phyloP scores from a whole-genome alignment of 2,888 invertebrate species.

The Meteorus colon region DNA sequence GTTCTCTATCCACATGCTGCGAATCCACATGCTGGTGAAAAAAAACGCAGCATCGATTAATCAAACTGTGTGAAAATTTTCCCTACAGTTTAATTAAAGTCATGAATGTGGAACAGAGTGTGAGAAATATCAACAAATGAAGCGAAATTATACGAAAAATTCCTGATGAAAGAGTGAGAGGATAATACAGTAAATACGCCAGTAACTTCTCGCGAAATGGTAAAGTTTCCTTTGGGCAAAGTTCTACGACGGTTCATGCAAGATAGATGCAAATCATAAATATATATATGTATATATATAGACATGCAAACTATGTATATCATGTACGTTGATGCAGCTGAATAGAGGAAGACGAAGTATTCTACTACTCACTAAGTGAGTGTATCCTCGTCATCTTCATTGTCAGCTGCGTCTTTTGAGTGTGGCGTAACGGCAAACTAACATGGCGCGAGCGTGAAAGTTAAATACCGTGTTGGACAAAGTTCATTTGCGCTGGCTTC shows the following conservation, averaged over 20 bases:
- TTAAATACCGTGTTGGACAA: slow-evolving; percentile 63
- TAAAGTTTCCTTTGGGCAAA: slow-evolving; percentile 34
- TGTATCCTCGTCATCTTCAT: not conserved
- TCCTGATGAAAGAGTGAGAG: slow-evolving; percentile 21
- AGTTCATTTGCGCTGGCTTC: slow-evolving; percentile 58
- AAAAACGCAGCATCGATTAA: no score
- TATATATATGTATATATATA: no score
- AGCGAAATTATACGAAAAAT: not conserved
- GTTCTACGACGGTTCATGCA: not conserved
- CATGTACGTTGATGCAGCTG: not conserved
- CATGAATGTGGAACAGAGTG: not conserved
- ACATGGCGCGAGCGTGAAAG: slow-evolving; percentile 54
- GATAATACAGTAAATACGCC: slow-evolving; percentile 35
- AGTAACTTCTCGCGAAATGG: slow-evolving; percentile 37
- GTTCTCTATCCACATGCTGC: no score
- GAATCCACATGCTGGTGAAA: no score
- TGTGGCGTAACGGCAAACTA: slow-evolving; percentile 18
- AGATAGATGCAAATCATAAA: not conserved
- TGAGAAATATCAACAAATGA: not conserved
- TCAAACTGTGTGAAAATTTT: no score
- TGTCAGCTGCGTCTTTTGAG: not conserved
- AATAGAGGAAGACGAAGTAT: slow-evolving; percentile 1
- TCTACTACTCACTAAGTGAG: not conserved
- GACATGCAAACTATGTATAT: not conserved
- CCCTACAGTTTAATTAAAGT: no score